Conservation (phyloP, 2,113 vertebrate genomes). For the Synchiropus splendidus region DNA sequence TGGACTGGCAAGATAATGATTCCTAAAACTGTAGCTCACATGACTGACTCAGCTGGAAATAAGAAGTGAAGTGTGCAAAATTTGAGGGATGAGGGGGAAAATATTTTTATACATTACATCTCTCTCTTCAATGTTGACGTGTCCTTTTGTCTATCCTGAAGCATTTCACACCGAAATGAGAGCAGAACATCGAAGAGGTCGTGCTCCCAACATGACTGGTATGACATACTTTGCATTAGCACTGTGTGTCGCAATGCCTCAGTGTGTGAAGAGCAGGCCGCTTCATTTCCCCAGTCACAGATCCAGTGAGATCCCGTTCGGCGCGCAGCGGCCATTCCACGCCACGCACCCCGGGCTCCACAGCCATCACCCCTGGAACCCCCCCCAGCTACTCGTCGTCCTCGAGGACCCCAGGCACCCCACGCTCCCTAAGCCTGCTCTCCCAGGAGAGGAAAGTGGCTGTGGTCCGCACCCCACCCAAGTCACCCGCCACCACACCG, state of each 20-base stretch:
- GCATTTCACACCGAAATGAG: slow-evolving; percentile 65
- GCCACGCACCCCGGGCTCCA: slow-evolving; percentile 87
- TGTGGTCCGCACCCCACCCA: slow-evolving; percentile 89
- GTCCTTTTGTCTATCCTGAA: slow-evolving; percentile 21
- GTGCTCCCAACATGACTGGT: slow-evolving; percentile 68
- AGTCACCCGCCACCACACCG: slow-evolving; percentile 86
- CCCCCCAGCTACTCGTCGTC: slow-evolving; percentile 92
- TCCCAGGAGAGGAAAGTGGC: slow-evolving; percentile 91
- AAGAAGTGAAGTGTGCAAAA: too few species aligned
- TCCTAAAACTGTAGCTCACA: too few species aligned
- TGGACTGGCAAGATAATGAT: too few species aligned
- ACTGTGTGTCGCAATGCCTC: too few species aligned
- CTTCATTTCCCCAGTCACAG: slow-evolving; percentile 70
- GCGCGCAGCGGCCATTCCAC: slow-evolving; percentile 94
- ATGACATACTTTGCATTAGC: slow-evolving; percentile 9
- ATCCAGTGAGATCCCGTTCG: slow-evolving; percentile 82
- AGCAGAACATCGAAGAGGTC: slow-evolving; percentile 67
- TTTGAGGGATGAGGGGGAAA: too few species aligned
- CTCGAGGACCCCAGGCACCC: slow-evolving; percentile 85
- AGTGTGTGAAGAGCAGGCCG: too few species aligned
- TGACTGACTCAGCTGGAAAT: too few species aligned
- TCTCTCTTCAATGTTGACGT: not conserved
- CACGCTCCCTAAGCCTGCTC: slow-evolving; percentile 86
- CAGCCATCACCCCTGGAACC: slow-evolving; percentile 88
- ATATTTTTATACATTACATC: too few species aligned